These are phyloP conservation scores for Uria aalge DNA, from an alignment of 2,113 vertebrate genomes.

Conservation along the genomic window DNA sequence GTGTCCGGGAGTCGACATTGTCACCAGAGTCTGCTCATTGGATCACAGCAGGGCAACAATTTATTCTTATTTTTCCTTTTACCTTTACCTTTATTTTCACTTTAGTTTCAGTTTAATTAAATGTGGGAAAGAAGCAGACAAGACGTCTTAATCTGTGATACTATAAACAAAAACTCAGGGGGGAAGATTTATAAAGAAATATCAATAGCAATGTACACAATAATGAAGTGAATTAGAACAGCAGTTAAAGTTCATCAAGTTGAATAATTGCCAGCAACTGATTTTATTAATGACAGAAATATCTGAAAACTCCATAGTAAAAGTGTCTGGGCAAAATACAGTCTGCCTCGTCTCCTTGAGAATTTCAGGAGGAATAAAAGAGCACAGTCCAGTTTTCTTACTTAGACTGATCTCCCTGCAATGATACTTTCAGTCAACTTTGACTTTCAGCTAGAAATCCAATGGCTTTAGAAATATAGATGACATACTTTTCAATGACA, in stretches of 20 bases:
- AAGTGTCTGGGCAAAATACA: background rate
- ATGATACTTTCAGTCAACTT: background rate
- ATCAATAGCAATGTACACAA: background rate
- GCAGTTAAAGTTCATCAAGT: conserved; percentile 24
- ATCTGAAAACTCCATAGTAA: background rate
- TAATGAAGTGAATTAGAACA: conserved; percentile 29
- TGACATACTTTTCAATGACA: background rate
- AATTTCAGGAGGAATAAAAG: background rate
- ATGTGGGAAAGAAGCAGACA: background rate
- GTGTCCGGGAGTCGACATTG: rapidly evolving
- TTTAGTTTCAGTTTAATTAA: background rate
- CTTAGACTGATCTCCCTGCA: background rate
- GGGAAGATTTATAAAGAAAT: conserved; percentile 18
- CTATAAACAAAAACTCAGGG: background rate
- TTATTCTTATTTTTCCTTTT: background rate
- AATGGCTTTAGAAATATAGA: background rate
- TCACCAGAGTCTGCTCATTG: background rate
- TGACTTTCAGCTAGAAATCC: background rate
- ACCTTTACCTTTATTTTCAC: background rate
- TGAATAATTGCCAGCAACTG: background rate
- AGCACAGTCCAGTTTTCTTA: background rate
- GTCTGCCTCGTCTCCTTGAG: background rate
- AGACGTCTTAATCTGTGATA: background rate
- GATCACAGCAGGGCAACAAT: background rate
- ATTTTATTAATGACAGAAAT: background rate